Conservation (phyloP, 2,113 vertebrate species). For the Neomonachus schauinslandi region DNA sequence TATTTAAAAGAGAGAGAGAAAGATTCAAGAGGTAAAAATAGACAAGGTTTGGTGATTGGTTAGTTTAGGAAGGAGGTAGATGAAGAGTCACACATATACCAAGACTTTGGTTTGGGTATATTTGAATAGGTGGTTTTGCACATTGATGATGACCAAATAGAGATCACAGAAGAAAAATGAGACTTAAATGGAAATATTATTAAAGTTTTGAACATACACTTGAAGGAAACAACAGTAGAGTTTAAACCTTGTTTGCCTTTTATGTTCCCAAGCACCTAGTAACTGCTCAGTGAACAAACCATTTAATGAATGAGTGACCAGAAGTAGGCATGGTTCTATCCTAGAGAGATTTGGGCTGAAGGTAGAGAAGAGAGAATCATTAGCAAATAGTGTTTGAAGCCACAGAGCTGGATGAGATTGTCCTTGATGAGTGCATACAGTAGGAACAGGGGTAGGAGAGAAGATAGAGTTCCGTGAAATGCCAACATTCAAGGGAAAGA, state of each 20-base stretch:
- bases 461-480: background rate
- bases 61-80: background rate
- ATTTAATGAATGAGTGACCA: background rate
- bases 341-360: background rate
- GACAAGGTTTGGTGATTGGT: background rate
- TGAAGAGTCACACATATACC: background rate
- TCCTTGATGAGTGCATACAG: background rate
- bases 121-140: background rate
- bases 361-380: background rate
- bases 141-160: background rate
- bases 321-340: background rate
- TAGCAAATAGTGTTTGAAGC: background rate
- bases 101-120: background rate
- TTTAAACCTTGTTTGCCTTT: background rate
- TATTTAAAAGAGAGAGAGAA: background rate
- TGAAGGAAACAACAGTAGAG: background rate
- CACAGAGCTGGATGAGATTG: no score
- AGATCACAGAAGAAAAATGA: background rate
- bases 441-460: background rate
- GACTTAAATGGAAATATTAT: background rate
- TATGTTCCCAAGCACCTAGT: background rate
- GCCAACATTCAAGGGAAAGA: background rate
- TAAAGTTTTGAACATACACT: background rate
- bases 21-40: background rate
- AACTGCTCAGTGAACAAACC: background rate